Evolutionary conservation across 2,113 vertebrate genomes (phyloP).

Genomic region (Triplophysa siluroides): DNA sequence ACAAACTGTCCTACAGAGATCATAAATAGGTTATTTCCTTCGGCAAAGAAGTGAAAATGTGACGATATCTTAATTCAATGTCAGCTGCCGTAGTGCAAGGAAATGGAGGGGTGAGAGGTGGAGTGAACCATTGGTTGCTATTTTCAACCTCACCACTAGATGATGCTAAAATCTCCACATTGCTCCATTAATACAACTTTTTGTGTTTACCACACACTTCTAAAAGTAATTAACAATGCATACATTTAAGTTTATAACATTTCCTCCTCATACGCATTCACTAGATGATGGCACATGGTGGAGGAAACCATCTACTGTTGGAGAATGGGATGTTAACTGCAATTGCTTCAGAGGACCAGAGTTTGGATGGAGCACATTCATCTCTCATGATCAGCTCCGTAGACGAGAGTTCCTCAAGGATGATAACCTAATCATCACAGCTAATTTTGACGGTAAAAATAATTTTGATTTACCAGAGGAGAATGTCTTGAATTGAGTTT

Average conservation of each 20-base stretch:
- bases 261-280: neutral
- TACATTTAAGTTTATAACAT: neutral
- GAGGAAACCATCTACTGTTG: conserved; percentile 76
- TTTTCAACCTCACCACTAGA: no score
- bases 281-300: conserved; percentile 68
- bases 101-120: no score
- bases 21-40: no score
- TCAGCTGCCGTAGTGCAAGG: no score
- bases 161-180: no score
- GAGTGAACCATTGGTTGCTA: no score
- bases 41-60: no score
- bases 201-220: neutral
- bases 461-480: neutral
- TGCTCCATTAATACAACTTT: neutral
- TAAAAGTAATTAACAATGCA: neutral
- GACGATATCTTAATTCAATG: no score
- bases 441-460: conserved; percentile 81
- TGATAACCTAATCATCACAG: conserved; percentile 82
- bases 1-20: no score
- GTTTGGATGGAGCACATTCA: conserved; percentile 78
- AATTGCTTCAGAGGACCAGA: conserved; percentile 62
- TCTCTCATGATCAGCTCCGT: conserved; percentile 78
- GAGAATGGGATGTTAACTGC: conserved; percentile 69
- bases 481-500: neutral
- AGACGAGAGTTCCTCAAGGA: conserved; percentile 84